Base-by-base conservation (phyloP, 2,888 invertebrate genomes). In the Yponomeuta malinellus region DNA sequence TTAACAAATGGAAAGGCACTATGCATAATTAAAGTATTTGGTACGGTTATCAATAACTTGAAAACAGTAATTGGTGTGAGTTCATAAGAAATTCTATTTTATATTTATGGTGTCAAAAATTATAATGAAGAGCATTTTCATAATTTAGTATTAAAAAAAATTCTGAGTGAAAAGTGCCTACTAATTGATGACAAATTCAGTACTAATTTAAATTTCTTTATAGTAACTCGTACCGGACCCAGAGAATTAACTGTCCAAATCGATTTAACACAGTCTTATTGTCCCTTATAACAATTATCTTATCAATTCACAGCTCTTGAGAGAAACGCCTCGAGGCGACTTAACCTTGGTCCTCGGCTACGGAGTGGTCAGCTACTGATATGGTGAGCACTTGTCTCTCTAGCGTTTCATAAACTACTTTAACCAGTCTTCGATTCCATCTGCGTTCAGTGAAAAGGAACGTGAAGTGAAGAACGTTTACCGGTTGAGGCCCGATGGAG, bases 391-490 rank as follows among this genome's bases (percentile, higher is more conserved):
- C 78, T 77, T 79, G 76, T 82, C 79, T 79, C 76, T 78, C 80
- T 85, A 85, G 81, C 81, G 78, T 77, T 79, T 81, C 81, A 83
- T 82, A 83, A 76, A 82, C 83, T 87, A 84, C 82, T 78, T 82
- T 86, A 87, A 85, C 84, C 91, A 91, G 89, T 90, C 90, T 91
- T 90, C 76, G 81, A 83, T 79, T 88, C 85, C 80, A 76, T 79
- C 81, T 81, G 73, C 79, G 73, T 78, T 77, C 79, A 73, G 78
- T 77, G 78, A 73, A 70, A 78, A 76, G 72, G 71, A 75, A 72
- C 43, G 73, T 68, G 72, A 70, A 67, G 69, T 69, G 69, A 68
- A 65, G 52, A 15, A n/a, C n/a, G 67, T 84, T 85, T 90, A 90
- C 78, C 90, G 90, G 79, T 91, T 85, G 48, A 90, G 83, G 59